These are phyloP conservation scores for Acanthisitta chloris DNA, from an alignment of 2,113 vertebrate species.

Conservation along the genomic window DNA sequence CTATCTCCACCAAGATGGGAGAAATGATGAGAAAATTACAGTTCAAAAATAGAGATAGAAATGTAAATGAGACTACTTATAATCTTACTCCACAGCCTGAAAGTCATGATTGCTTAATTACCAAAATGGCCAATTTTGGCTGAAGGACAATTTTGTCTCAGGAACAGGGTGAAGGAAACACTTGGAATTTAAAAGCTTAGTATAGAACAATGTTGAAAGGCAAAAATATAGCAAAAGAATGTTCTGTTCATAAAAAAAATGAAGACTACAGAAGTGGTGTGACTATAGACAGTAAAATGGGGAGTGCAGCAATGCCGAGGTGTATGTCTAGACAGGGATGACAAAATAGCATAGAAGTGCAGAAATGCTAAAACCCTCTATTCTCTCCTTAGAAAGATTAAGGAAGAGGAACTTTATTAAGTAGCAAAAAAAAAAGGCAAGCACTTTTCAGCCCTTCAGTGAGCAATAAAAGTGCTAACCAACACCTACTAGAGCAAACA, in stretches of 20 bases:
- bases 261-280: not conserved
- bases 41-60: not conserved
- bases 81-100: not conserved
- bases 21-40: not conserved
- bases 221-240: not conserved
- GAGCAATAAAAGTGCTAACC: not conserved
- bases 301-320: not conserved
- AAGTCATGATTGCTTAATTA: constrained; percentile 12
- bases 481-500: not conserved
- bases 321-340: not conserved
- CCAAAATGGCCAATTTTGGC: not conserved
- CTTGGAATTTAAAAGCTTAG: not conserved
- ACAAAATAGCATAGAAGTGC: not conserved
- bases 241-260: not conserved
- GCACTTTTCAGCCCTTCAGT: not conserved
- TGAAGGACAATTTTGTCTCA: not conserved
- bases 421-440: not conserved
- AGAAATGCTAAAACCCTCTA: not conserved
- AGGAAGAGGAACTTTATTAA: not conserved
- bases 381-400: not conserved
- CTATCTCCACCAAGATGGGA: not conserved
- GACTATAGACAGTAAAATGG: not conserved
- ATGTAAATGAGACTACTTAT: constrained; percentile 1
- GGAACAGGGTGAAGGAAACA: not conserved
- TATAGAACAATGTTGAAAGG: not conserved